These are phyloP conservation scores for Prionailurus bengalensis DNA, from an alignment of 2,113 vertebrate genomes.

Conservation along the genomic window DNA sequence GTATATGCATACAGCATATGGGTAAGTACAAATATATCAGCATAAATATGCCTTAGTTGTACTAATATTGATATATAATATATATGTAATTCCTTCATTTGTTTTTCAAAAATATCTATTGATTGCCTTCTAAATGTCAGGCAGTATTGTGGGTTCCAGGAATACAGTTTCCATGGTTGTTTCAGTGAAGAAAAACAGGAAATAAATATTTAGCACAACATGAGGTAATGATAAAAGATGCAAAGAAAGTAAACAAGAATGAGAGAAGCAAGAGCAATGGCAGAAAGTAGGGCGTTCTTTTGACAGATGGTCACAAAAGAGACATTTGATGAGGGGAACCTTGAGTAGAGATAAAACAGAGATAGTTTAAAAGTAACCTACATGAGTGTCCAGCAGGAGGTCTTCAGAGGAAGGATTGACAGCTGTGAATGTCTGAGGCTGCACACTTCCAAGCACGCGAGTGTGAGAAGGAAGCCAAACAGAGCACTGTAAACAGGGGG, in stretches of 20 bases:
- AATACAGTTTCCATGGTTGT: neutral
- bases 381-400: neutral
- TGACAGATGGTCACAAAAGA: neutral
- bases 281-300: neutral
- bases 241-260: neutral
- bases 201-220: neutral
- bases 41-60: neutral
- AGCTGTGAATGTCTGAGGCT: neutral
- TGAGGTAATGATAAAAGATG: neutral
- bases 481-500: neutral
- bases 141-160: neutral
- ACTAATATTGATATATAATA: neutral
- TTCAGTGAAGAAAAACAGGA: neutral
- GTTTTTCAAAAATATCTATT: neutral
- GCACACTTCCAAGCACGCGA: no score
- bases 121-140: neutral
- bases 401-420: neutral
- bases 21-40: neutral
- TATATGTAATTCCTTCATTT: neutral
- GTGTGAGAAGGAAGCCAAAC: neutral
- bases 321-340: neutral
- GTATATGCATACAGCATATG: neutral
- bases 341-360: neutral
- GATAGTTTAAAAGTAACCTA: neutral
- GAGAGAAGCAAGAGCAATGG: neutral